Base-by-base conservation (phyloP, 1,140 invertebrate genomes). In the Drosophila ercepeae region DNA sequence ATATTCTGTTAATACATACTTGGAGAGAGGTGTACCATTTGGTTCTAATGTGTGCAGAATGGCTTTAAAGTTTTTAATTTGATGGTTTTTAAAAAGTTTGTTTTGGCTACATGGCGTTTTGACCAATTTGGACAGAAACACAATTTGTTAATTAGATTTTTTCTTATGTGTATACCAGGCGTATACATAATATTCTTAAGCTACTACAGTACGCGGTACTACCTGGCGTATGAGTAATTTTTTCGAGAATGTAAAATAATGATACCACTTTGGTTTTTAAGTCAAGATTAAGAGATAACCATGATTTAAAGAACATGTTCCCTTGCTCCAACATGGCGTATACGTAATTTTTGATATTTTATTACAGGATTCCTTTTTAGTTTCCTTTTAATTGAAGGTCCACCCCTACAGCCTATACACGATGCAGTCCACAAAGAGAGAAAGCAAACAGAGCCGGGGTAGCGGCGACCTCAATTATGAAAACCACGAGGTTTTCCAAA, bases 391-490 rank as follows among this genome's bases (percentile, higher is more conserved):
- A 3, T 9, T n/a, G 9, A 32, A 32, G 44, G 60, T 64, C 21
- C 60, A 64, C 60, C 42, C 60, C 32, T 27, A n/a, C 27, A 14
- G 46, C 55, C 27, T 39, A 61, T 25, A 19, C 23, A 36, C 19
- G 55, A 8, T 5, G 23, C 29, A 34, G 60, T 14, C n/a, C 36
- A 21, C 19, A 27, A 32, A 32, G 29, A 61, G 60, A 48, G 55
- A 41, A 54, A 32, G 13, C 50, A 45, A 36, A 52, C 53, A 78
- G 61, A 57, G 52, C 18, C 6, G 41, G 25, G 34, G 23, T 29
- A 73, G 53, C 25, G 52, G 53, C 82, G 77, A 88, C 82, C 82
- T 88, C 82, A 88, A 89, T 88, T 88, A 88, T 88, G 82, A 88
- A 88, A 88, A 88, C 82, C 82, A 82, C 77, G 77, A 81, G 60